A percentile compares a stretch with the other conserved stretches of the same genome.
These are phyloP conservation scores for Petrolisthes cinctipes DNA, from an alignment of 2,888 invertebrate species.

Conservation along the genomic window DNA sequence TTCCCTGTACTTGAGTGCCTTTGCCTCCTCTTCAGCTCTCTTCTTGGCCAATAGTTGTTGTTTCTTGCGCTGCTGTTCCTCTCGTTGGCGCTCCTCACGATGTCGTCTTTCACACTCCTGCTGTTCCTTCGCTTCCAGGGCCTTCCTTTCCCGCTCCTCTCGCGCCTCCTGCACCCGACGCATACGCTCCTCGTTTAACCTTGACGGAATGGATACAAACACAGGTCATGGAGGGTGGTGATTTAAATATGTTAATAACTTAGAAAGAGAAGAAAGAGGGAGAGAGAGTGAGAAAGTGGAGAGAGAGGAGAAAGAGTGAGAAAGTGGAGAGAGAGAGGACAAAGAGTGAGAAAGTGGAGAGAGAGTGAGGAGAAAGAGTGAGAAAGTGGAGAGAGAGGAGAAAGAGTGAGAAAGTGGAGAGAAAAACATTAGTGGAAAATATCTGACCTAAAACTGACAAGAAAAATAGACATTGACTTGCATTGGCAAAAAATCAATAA, in stretches of 20 bases:
- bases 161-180: neutral
- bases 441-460: too few relatives aligned
- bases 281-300: neutral
- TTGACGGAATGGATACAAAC: neutral
- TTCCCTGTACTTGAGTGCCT: constrained; percentile 35
- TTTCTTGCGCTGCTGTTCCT: constrained; percentile 34
- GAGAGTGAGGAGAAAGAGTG: neutral
- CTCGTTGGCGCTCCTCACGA: constrained; percentile 32
- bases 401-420: neutral
- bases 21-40: constrained; percentile 43
- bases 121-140: neutral
- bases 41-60: constrained; percentile 41
- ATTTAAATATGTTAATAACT: neutral
- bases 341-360: neutral
- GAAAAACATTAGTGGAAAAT: neutral
- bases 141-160: neutral
- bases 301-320: neutral
- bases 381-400: neutral
- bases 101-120: constrained; percentile 31
- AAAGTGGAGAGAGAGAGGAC: neutral
- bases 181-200: neutral
- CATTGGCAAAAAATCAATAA: too few relatives aligned
- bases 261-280: neutral
- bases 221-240: neutral
- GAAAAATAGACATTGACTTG: too few relatives aligned